Base-by-base conservation (phyloP, 37 sponge, comb jelly and placozoan species). In the Haliclona indistincta region DNA sequence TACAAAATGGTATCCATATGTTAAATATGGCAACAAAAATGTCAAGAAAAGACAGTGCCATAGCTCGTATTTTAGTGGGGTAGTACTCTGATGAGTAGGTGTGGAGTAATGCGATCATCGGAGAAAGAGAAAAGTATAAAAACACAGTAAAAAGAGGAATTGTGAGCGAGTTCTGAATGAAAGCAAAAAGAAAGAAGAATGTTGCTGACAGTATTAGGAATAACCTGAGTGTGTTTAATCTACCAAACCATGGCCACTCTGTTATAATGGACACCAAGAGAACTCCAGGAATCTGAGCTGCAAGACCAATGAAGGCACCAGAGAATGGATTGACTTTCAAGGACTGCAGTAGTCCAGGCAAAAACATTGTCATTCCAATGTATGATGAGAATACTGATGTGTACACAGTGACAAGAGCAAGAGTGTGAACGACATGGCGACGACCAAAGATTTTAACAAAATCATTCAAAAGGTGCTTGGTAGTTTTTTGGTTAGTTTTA, bases 251-350 rank as follows among this genome's bases (percentile, higher is more conserved):
- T 2, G 60, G 73, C 88, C 82, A 88, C 34, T 88, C 88, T 1
- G 71, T 70, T 36, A 88, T 81, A 29, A 88, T 81, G 19, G 82
- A 36, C 54, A 88, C 41, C 29, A 88, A 61, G 0, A 81, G 47
- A 2, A 82, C 71, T 35, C 88, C 88, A 0, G 88, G 88, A 3
- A 88, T 63, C 67, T 88, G 68, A 0, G 67, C 88, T 13, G 81
- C 38, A 47, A 38, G 64, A 0, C 55, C 54, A 1, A 72, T 64
- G 19, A 88, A 81, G n/a, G 63, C 3, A 5, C 54, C 76, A 77
- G 81, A 88, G 29, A 81, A 88, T 6, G 70, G 74, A 25, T 74
- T 58, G 11, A 42, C n/a, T 2, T 39, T 39, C 4, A 81, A 5
- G 32, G 52, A 28, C 29, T 20, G 30, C 26, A 88, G 65, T 28